phyloP scores from a whole-genome alignment of 1,140 invertebrate species.

The silkworm (Bombyx mori) region DNA sequence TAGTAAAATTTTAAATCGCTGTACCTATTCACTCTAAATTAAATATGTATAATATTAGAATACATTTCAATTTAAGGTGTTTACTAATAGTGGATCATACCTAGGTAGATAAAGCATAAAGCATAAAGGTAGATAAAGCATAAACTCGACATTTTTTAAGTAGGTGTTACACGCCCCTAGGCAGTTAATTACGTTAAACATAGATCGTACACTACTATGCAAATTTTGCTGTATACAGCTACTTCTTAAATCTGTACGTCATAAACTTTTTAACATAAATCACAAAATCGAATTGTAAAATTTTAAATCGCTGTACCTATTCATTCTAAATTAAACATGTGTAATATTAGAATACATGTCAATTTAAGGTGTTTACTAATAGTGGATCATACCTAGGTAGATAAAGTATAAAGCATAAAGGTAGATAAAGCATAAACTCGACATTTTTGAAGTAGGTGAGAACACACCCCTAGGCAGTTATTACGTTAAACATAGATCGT shows the following conservation, averaged over 20 bases:
- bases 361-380: neutral
- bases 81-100: neutral
- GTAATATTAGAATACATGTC: neutral
- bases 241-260: too few species aligned
- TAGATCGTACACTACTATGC: too few species aligned
- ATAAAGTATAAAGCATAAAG: neutral
- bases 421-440: neutral
- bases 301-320: too few species aligned
- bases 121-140: too few species aligned
- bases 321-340: too few species aligned
- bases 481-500: neutral
- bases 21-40: too few species aligned
- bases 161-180: slow-evolving; percentile 14
- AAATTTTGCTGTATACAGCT: too few species aligned
- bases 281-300: too few species aligned
- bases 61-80: neutral
- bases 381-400: neutral
- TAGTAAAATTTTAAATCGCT: too few species aligned
- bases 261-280: too few species aligned
- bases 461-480: slow-evolving; percentile 16
- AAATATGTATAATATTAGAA: neutral
- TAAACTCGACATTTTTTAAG: slow-evolving; percentile 1
- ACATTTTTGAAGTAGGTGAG: slow-evolving; percentile 7
- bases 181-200: slow-evolving; percentile 3
- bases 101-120: neutral